phyloP scores from a whole-genome alignment of 2,888 invertebrate species.

The Malacosoma neustria region DNA sequence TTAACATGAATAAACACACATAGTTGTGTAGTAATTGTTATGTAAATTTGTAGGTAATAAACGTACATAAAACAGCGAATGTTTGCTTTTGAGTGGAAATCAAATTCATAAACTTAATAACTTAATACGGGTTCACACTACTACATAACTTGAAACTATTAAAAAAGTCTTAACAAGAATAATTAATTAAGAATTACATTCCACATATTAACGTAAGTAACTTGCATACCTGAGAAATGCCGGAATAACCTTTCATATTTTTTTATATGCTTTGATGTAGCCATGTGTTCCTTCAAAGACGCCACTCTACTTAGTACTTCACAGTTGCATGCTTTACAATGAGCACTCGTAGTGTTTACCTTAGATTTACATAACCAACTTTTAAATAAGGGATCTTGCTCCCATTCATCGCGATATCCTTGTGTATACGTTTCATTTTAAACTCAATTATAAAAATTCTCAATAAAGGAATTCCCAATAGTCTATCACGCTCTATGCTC shows the following conservation, averaged over 20 bases:
- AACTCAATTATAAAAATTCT: too few relatives aligned
- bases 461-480: too few relatives aligned
- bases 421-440: conserved; percentile 3
- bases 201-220: too few relatives aligned
- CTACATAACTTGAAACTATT: conserved; percentile 3
- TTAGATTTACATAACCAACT: background rate
- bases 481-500: too few relatives aligned
- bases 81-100: conserved; percentile 2
- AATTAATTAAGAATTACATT: background rate
- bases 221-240: too few relatives aligned
- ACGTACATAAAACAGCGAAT: conserved; percentile 2
- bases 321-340: conserved; percentile 1
- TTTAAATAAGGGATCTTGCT: background rate
- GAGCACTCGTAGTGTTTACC: conserved; percentile 1
- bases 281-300: conserved; percentile 1
- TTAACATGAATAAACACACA: background rate
- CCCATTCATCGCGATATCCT: background rate
- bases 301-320: conserved; percentile 1
- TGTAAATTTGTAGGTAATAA: background rate
- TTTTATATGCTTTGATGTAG: background rate
- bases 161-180: conserved; percentile 4
- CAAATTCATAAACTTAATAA: conserved; percentile 1
- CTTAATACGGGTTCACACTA: conserved; percentile 1
- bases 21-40: background rate
- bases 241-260: too few relatives aligned